A percentile compares a stretch with the other conserved stretches of the same genome.
Evolutionary conservation across 2,797 vertebrate species (phyloP).

Genomic region (Distichodus sexfasciatus): DNA sequence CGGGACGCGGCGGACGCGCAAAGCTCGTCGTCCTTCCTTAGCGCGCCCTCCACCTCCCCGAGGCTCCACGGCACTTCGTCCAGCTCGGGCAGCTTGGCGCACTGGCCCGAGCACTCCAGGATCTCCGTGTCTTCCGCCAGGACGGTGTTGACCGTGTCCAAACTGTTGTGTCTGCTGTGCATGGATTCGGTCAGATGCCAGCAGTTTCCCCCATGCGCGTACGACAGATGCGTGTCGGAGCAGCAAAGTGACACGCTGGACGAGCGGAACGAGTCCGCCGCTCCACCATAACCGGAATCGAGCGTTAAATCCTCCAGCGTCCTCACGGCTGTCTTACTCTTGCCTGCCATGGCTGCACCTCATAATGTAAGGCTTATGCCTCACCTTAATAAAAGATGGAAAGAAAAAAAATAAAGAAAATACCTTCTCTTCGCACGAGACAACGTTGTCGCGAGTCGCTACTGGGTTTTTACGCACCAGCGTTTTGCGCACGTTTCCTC

Average conservation of each 20-base stretch:
- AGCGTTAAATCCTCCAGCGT: constrained; percentile 86
- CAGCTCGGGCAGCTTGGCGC: constrained; percentile 78
- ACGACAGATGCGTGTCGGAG: constrained; percentile 77
- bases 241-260: constrained; percentile 82
- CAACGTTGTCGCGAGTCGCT: not conserved
- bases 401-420: not conserved
- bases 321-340: constrained; percentile 90
- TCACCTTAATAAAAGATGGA: not conserved
- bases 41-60: constrained; percentile 75
- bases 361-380: constrained; percentile 84
- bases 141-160: constrained; percentile 87
- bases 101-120: constrained; percentile 75
- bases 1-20: constrained; percentile 60
- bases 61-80: constrained; percentile 81
- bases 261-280: constrained; percentile 82
- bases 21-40: constrained; percentile 71
- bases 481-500: not conserved
- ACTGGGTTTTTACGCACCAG: not conserved
- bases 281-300: constrained; percentile 85
- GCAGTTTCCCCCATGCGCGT: constrained; percentile 77
- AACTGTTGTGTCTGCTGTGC: constrained; percentile 96
- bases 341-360: constrained; percentile 93
- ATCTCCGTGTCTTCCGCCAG: constrained; percentile 79
- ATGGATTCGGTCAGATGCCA: constrained; percentile 81
- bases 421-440: not conserved